Evolutionary conservation across 1,140 invertebrate genomes (phyloP).

Genomic region (Papilio xuthus): DNA sequence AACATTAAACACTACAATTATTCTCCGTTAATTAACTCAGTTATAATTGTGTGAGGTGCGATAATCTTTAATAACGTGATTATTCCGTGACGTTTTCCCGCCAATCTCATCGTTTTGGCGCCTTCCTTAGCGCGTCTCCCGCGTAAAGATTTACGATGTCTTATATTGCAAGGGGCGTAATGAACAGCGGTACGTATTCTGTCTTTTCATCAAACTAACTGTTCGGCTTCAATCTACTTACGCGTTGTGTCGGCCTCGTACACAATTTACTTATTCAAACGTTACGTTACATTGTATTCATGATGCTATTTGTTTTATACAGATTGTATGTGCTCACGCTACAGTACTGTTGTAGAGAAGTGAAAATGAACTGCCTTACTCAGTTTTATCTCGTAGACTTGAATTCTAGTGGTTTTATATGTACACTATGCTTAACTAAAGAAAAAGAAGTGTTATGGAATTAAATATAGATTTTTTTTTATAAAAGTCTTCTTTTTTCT

Average conservation of each 20-base stretch:
- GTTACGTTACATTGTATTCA: conserved; percentile 32
- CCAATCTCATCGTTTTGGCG: conserved; percentile 6
- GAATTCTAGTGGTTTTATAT: background rate
- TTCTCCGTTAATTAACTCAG: background rate
- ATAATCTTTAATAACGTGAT: conserved; percentile 21
- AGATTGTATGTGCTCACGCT: conserved; percentile 4
- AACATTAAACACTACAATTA: conserved; percentile 1
- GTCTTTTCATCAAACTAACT: conserved; percentile 51
- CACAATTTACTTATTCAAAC: conserved; percentile 39
- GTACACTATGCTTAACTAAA: background rate
- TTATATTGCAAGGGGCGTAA: conserved; percentile 52
- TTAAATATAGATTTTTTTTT: background rate
- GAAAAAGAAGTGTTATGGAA: background rate
- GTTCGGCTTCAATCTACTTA: conserved; percentile 34
- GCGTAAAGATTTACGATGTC: conserved; percentile 49
- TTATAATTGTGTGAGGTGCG: conserved; percentile 19
- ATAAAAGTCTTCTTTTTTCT: background rate
- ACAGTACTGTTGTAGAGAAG: background rate
- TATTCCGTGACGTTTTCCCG: conserved; percentile 33
- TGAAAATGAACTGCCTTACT: conserved; percentile 4
- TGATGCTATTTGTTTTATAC: conserved; percentile 27
- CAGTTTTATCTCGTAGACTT: background rate
- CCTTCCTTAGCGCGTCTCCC: background rate
- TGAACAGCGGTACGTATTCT: conserved; percentile 59
- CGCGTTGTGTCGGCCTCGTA: background rate